Percentiles rank a stretch among this genome's conserved stretches.
Conservation (phyloP, 2,888 invertebrate species). For the Hyposoter didymator region DNA sequence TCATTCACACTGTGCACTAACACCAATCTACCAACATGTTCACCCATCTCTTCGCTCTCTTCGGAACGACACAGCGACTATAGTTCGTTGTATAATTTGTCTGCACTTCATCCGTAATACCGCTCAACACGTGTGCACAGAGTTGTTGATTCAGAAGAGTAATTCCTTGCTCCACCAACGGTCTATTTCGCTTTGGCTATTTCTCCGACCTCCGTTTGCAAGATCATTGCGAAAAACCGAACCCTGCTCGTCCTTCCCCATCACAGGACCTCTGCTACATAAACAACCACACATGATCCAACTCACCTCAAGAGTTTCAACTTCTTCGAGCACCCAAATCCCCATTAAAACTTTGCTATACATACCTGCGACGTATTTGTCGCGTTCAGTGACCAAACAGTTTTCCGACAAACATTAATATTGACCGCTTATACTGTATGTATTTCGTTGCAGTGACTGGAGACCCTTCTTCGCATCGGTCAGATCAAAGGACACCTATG, state of each 20-base stretch:
- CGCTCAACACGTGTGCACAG: conserved; percentile 22
- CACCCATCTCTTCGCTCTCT: not conserved
- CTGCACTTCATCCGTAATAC: conserved; percentile 11
- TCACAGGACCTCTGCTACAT: conserved; percentile 25
- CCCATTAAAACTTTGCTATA: not conserved
- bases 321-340: conserved; percentile 12
- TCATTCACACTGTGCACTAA: conserved; percentile 42
- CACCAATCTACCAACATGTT: conserved; percentile 21
- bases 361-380: conserved; percentile 12
- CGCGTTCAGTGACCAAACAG: conserved; percentile 40
- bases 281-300: conserved; percentile 42
- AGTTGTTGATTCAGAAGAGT: conserved; percentile 40
- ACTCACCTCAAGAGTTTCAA: conserved; percentile 19
- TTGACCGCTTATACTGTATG: conserved; percentile 33
- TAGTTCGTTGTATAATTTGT: not conserved
- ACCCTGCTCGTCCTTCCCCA: not conserved
- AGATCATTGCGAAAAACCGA: conserved; percentile 37
- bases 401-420: conserved; percentile 54
- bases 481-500: conserved; percentile 60
- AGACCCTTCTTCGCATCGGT: conserved; percentile 48
- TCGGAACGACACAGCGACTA: not conserved
- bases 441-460: conserved; percentile 33
- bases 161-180: conserved; percentile 54
- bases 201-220: conserved; percentile 28
- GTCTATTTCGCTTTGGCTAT: conserved; percentile 28